phyloP scores from a whole-genome alignment of 2,888 invertebrate genomes.

The Leuctra nigra region DNA sequence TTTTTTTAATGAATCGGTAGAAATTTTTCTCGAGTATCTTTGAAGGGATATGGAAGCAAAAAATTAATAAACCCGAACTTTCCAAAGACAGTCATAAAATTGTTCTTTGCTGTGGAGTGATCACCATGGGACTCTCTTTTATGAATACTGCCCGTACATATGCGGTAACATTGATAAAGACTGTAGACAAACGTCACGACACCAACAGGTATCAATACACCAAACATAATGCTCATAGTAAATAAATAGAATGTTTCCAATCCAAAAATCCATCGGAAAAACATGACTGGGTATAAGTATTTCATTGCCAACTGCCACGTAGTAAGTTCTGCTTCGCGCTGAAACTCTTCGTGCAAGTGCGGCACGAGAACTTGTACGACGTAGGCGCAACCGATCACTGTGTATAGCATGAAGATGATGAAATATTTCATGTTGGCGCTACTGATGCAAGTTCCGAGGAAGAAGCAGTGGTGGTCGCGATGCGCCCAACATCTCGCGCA shows the following conservation, averaged over 20 bases:
- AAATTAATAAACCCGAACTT: neutral
- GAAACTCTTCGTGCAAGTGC: constrained; percentile 1
- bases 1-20: too few relatives aligned
- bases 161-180: constrained; percentile 2
- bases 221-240: constrained; percentile 17
- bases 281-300: constrained; percentile 23
- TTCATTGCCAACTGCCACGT: constrained; percentile 6
- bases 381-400: constrained; percentile 14
- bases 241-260: constrained; percentile 7
- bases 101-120: neutral
- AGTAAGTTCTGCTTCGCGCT: neutral
- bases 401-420: constrained; percentile 22
- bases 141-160: neutral
- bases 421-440: constrained; percentile 22
- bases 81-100: constrained; percentile 1
- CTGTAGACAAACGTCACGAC: constrained; percentile 16
- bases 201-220: constrained; percentile 15
- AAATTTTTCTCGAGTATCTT: too few relatives aligned
- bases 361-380: constrained; percentile 8
- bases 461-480: constrained; percentile 26
- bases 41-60: neutral
- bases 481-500: constrained; percentile 22
- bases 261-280: constrained; percentile 21
- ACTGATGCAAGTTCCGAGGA: constrained; percentile 24
- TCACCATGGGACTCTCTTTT: neutral